Evolutionary conservation across 2,113 vertebrate genomes (phyloP).

Genomic region (Pteronura brasiliensis): DNA sequence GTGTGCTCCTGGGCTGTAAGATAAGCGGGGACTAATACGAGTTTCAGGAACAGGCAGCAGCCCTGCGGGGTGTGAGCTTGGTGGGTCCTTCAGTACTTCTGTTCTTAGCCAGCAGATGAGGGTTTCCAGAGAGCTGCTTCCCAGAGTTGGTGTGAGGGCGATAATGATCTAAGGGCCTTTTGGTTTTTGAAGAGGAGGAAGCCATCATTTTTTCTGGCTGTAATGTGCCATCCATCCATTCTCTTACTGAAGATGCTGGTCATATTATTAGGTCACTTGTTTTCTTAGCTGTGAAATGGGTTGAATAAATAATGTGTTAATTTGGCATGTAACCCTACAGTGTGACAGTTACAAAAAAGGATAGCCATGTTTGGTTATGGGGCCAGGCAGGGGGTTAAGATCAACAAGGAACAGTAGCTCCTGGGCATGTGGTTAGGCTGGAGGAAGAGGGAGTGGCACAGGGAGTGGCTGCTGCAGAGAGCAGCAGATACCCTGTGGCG

Average conservation of each 20-base stretch:
- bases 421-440: not conserved
- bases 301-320: not conserved
- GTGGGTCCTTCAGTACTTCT: not conserved
- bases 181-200: not conserved
- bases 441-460: not conserved
- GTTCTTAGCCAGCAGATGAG: not conserved
- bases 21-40: not conserved
- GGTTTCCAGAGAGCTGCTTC: not conserved
- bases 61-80: not conserved
- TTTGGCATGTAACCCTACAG: not conserved
- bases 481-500: not conserved
- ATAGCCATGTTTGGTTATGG: not conserved
- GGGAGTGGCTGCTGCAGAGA: not conserved
- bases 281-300: not conserved
- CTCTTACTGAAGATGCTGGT: not conserved
- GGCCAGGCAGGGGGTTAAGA: not conserved
- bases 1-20: not conserved
- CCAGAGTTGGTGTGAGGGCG: not conserved
- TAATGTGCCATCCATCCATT: rapidly evolving
- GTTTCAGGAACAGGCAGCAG: not conserved
- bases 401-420: not conserved
- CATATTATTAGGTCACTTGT: not conserved
- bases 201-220: not conserved
- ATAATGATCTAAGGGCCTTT: not conserved
- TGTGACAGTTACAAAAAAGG: not conserved